These are phyloP conservation scores for Anguilla marmorata DNA, from an alignment of 2,797 vertebrate species.

Conservation along the genomic window DNA sequence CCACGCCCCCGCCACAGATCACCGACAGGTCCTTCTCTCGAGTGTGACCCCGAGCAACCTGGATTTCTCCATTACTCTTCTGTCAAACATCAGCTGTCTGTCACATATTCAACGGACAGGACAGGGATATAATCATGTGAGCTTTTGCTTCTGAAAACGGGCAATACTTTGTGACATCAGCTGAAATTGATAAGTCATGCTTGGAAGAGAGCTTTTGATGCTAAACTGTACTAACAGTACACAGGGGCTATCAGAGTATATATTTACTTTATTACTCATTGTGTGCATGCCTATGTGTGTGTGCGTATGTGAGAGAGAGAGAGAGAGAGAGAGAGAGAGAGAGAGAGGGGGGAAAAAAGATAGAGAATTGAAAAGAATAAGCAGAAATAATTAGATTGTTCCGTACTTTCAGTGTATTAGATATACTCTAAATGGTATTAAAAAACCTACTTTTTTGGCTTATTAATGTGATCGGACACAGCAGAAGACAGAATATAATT, in stretches of 20 bases:
- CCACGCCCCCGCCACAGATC: neutral
- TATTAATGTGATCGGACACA: constrained; percentile 44
- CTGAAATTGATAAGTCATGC: neutral
- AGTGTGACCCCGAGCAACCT: constrained; percentile 18
- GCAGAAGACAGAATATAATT: constrained; percentile 65
- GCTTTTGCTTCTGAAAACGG: neutral
- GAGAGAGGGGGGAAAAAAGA: neutral
- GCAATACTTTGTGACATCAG: neutral
- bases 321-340: constrained; percentile 31
- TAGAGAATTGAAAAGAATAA: neutral
- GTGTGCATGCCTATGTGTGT: neutral
- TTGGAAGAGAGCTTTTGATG: neutral
- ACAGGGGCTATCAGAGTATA: neutral
- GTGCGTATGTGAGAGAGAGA: neutral
- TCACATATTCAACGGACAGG: constrained; percentile 15
- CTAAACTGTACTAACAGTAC: neutral
- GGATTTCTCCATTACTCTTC: neutral
- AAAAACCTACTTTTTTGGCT: constrained; percentile 51
- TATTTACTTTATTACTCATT: neutral
- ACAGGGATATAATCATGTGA: neutral
- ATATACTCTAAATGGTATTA: constrained; percentile 13
- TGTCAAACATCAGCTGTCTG: constrained; percentile 18
- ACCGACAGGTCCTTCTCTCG: constrained; percentile 7
- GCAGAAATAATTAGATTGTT: constrained; percentile 47
- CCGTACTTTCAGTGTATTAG: constrained; percentile 42